Conservation (phyloP, 2,888 invertebrate genomes). For the Oscheius onirici region DNA sequence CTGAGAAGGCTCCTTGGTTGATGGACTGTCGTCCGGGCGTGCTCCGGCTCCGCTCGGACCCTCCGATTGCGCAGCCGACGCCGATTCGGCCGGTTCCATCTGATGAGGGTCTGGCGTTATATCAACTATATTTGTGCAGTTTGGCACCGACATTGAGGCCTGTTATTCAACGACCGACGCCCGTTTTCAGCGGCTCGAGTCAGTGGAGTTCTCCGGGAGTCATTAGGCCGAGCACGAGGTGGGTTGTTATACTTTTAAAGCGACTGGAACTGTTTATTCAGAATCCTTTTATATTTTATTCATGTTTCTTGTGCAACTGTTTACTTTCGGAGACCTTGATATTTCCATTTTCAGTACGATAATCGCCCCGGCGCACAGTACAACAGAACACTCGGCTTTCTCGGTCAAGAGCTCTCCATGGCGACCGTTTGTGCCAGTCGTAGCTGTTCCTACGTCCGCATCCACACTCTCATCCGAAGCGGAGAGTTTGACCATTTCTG, state of each 20-base stretch:
- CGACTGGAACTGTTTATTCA: no score
- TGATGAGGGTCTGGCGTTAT: constrained; percentile 30
- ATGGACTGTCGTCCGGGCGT: constrained; percentile 32
- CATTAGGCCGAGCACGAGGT: constrained; percentile 16
- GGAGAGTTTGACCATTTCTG: neutral
- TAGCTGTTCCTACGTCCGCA: neutral
- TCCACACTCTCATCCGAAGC: constrained; percentile 8
- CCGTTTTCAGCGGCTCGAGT: constrained; percentile 12
- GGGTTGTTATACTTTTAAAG: neutral
- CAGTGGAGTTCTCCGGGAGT: constrained; percentile 21
- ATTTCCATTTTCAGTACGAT: constrained; percentile 8
- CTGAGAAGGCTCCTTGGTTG: constrained; percentile 18
- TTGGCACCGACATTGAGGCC: constrained; percentile 17
- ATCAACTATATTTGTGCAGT: constrained; percentile 30
- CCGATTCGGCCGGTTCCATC: constrained; percentile 29
- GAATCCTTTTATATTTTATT: no score
- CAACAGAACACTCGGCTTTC: neutral
- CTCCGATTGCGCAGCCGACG: constrained; percentile 33
- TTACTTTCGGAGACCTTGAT: neutral
- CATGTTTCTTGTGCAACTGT: no score
- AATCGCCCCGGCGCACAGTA: constrained; percentile 16
- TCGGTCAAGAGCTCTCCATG: neutral
- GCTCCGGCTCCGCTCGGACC: constrained; percentile 29
- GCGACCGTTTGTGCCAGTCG: neutral
- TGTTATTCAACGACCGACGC: constrained; percentile 4